Conservation (phyloP, 2,888 invertebrate species). For the Mesorhabditis spiculigera region DNA sequence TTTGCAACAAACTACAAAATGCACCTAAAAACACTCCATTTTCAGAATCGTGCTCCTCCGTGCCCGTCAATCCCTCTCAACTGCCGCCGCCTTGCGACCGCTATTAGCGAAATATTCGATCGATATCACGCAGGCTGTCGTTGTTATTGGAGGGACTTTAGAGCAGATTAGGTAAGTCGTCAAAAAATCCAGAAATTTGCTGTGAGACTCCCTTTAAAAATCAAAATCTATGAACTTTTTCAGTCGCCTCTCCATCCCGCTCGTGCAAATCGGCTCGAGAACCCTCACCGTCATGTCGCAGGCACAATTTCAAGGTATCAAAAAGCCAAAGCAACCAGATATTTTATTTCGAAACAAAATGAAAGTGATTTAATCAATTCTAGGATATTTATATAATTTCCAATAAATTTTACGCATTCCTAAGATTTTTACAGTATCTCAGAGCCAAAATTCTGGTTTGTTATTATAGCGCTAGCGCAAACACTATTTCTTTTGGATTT, state of each 20-base stretch:
- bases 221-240: background rate
- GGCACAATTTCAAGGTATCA: conserved; percentile 47
- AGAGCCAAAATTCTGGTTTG: no score
- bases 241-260: conserved; percentile 28
- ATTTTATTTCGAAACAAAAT: no score
- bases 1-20: conserved; percentile 10
- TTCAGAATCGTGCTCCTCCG: conserved; percentile 72
- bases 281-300: conserved; percentile 49
- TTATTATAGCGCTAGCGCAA: no score
- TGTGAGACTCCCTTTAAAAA: background rate
- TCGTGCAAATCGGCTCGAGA: conserved; percentile 38
- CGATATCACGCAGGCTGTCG: conserved; percentile 64
- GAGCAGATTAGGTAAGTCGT: conserved; percentile 27
- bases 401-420: no score
- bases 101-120: conserved; percentile 79
- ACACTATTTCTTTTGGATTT: no score
- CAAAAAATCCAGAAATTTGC: background rate
- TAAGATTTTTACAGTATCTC: no score
- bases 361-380: no score
- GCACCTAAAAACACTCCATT: background rate
- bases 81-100: conserved; percentile 81
- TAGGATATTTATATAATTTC: no score
- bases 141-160: conserved; percentile 27
- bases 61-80: conserved; percentile 77
- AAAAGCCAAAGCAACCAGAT: no score